A percentile compares a stretch with the other conserved stretches of the same genome.
These are phyloP conservation scores for Collichthys lucidus DNA, from an alignment of 2,113 vertebrate species.

Conservation along the genomic window DNA sequence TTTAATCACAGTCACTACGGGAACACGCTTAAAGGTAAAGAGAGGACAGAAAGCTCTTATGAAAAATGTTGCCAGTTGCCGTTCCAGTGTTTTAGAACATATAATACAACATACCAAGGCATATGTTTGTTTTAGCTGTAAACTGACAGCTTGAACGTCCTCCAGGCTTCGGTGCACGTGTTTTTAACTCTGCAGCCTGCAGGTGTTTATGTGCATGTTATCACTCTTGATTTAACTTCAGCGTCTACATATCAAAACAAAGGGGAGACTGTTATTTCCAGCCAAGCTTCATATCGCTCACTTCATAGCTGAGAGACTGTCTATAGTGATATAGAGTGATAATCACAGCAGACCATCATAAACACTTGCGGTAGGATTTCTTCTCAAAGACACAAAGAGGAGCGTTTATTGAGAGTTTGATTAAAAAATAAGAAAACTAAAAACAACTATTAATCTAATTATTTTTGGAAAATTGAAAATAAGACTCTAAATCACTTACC, in stretches of 20 bases:
- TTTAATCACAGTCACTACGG: background rate
- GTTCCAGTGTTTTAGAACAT: too few relatives aligned
- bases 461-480: too few relatives aligned
- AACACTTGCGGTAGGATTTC: background rate
- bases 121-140: background rate
- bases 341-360: background rate
- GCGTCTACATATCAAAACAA: constrained; percentile 19
- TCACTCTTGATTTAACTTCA: background rate
- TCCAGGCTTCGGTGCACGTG: background rate
- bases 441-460: too few relatives aligned
- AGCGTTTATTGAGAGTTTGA: too few relatives aligned
- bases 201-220: background rate
- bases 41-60: background rate
- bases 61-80: too few relatives aligned
- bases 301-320: constrained; percentile 25
- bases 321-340: background rate
- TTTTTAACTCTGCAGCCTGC: background rate
- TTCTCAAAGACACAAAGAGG: background rate
- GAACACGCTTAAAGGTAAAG: background rate
- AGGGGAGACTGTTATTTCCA: background rate
- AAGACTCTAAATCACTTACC: too few relatives aligned
- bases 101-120: background rate
- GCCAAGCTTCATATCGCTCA: constrained; percentile 20
- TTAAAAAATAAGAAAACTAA: too few relatives aligned
- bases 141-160: background rate